Evolutionary conservation across 2,888 invertebrate genomes (phyloP), one percentile per base, ranked within the genome.

Genomic region (Amiota mariae): DNA sequence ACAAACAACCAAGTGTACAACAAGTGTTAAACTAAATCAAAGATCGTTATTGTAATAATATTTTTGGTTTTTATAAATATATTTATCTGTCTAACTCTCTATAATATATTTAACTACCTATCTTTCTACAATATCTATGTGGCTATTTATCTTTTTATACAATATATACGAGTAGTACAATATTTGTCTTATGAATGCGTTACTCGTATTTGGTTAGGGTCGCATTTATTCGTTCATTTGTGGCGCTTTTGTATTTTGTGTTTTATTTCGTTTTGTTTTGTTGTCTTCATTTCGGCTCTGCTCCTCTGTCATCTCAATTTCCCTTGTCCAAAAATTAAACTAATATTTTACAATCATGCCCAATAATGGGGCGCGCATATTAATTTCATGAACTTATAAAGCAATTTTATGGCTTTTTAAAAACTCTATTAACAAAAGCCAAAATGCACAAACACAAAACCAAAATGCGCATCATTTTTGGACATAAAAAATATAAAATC

Each of bases 321-420:
- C 36, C 36, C 24, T 24, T 51, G 78, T 75, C 81, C 81, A 76
- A 83, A 84, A 83, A 82, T 76, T 66, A 74, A 66, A 20, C 10
- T 82, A 86, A 84, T 84, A 86, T 84, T 85, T 84, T 85, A 84
- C 82, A 85, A 84, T 86, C 86, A 86, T 80, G 81, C 82, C 81
- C 84, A 81, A 85, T 84, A 86, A 84, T 82, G 83, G 81, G 83
- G 81, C 82, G 76, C 76, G 86, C 86, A 85, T 85, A 86, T 85
- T 85, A 84, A 84, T 84, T 84, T 82, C 82, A 72, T 80, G 77
- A 76, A 75, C 82, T 77, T 84, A 84, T 82, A 85, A 84, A 84
- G 85, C 84, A 81, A 76, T 85, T 84, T 84, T 85, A 84, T 85
- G 79, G 86, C 84, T 77, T 85, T 85, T 84, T 84, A 84, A 84